phyloP scores from a whole-genome alignment of 2,888 invertebrate species.

The Calephelis perditalis region DNA sequence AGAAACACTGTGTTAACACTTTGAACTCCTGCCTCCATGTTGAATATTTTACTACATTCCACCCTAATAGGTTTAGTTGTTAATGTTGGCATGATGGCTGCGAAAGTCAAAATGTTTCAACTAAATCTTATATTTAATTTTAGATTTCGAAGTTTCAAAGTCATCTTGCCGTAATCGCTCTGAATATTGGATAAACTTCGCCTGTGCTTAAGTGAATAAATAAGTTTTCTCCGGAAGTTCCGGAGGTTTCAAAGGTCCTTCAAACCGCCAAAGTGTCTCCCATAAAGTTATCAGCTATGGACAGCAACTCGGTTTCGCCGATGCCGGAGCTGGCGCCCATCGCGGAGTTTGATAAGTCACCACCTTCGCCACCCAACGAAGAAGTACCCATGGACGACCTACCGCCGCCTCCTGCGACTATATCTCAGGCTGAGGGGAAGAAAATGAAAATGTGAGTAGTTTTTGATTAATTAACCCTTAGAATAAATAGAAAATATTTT shows the following conservation, averaged over 20 bases:
- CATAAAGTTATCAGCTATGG: slow-evolving; percentile 79
- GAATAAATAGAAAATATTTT: no score
- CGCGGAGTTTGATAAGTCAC: slow-evolving; percentile 84
- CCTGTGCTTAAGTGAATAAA: slow-evolving; percentile 2
- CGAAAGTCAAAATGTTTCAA: not conserved
- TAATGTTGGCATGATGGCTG: not conserved
- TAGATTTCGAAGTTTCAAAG: not conserved
- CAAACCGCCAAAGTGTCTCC: slow-evolving; percentile 75
- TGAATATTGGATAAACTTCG: not conserved
- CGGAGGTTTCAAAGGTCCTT: slow-evolving; percentile 44
- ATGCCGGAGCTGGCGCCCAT: slow-evolving; percentile 84
- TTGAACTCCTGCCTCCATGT: slow-evolving; percentile 15
- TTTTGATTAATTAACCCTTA: slow-evolving; percentile 8
- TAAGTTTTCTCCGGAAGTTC: slow-evolving; percentile 45
- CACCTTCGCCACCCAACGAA: slow-evolving; percentile 80
- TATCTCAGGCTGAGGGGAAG: slow-evolving; percentile 77
- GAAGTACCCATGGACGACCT: slow-evolving; percentile 81
- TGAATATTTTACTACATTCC: slow-evolving; percentile 7
- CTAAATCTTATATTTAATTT: not conserved
- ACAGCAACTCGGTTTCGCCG: slow-evolving; percentile 83
- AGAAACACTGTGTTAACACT: not conserved
- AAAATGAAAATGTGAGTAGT: slow-evolving; percentile 70
- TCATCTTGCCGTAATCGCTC: not conserved
- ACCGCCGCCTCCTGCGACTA: slow-evolving; percentile 80
- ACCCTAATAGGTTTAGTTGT: not conserved